Evolutionary conservation across 1,140 invertebrate genomes (phyloP), one percentile per base, ranked within the genome.

Genomic region (Orius insidiosus): DNA sequence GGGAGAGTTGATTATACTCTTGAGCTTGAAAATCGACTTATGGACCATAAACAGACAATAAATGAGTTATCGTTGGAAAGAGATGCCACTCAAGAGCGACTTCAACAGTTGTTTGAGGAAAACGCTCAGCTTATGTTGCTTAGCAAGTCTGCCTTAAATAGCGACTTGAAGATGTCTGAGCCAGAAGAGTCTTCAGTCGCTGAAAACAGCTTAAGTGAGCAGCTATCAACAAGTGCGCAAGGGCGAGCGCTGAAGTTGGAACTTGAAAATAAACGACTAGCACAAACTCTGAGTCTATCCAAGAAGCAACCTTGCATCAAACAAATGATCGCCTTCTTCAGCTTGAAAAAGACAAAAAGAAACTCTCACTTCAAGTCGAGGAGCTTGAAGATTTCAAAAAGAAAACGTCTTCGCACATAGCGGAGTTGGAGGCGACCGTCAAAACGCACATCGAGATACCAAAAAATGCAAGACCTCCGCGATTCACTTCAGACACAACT

Each of bases 291-390:
- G 85, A 90, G 51, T 80, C 75, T 45, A 59, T 89, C n/a, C 79
- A 84, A 60, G 83, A 89, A 58, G 74, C 72, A 53, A 77, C 73
- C 3, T 74, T 85, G 49, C 71, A 85, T 51, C 83, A 89, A 63
- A 82, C 74, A 49, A 79, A 78, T 14, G 75, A 79, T 37, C 79
- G 80, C 58, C 70, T 89, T 45, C 62, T 92, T 34, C 85, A 92
- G 53, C 61, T 92, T n/a, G 87, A 94, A 61, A 93, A 90, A 58
- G 88, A 94, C 52, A 92, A 89, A 58, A 89, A 89, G 56, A 78
- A 82, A 58, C 65, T 92, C 4, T 72, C 76, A 2, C 60, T 89
- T 6, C 87, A 88, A 58, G 54, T 57, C n/a, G 55, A 55, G 45
- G 55, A 55, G 45, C 53, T 75, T 7, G 62, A 64, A 32, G 68